phyloP scores from a whole-genome alignment of 2,888 invertebrate genomes.

The Choristoneura rosaceana region DNA sequence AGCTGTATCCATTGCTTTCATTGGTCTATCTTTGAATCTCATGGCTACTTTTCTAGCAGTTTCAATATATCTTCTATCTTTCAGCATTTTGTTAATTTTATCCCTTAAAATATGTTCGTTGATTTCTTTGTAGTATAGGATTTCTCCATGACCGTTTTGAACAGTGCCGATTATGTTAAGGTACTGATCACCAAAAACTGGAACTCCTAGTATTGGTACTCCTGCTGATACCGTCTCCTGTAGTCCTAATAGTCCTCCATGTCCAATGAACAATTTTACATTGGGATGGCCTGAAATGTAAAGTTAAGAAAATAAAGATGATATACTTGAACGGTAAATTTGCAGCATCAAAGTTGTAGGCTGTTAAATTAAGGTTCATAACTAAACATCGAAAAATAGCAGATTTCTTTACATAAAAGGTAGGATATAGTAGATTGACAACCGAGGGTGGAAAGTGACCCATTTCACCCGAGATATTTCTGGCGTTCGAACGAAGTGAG shows the following conservation, averaged over 20 bases:
- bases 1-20: conserved; percentile 47
- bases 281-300: conserved; percentile 63
- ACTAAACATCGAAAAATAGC: too few species aligned
- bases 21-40: conserved; percentile 49
- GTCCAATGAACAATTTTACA: conserved; percentile 72
- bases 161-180: conserved; percentile 65
- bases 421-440: too few species aligned
- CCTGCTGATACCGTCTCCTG: conserved; percentile 72
- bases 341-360: too few species aligned
- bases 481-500: too few species aligned
- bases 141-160: conserved; percentile 66
- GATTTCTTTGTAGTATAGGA: conserved; percentile 59
- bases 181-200: conserved; percentile 74
- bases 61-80: conserved; percentile 54
- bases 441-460: too few species aligned
- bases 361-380: too few species aligned
- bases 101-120: conserved; percentile 60
- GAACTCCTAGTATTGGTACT: conserved; percentile 73
- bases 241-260: conserved; percentile 72
- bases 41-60: conserved; percentile 44
- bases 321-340: background rate
- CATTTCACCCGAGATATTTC: too few species aligned
- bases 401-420: background rate
- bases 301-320: background rate
- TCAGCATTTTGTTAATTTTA: conserved; percentile 63